These are phyloP conservation scores for Amiota minor DNA, from an alignment of 2,888 invertebrate genomes.

Conservation along the genomic window DNA sequence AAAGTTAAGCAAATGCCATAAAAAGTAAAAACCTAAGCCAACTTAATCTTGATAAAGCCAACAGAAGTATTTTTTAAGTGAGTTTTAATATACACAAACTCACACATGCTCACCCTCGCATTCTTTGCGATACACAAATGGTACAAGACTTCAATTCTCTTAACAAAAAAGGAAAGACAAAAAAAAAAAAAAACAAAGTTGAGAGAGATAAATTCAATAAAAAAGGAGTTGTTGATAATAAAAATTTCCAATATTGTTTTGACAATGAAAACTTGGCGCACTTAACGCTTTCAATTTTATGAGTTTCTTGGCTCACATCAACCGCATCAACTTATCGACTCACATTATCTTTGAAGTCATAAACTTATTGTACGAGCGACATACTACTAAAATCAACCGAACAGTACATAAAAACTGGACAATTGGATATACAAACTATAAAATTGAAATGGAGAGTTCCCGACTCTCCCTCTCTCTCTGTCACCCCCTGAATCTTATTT, in stretches of 20 bases:
- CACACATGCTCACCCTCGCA: neutral
- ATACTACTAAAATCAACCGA: neutral
- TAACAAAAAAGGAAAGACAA: neutral
- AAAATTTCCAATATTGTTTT: slow-evolving; percentile 21
- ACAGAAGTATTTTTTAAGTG: slow-evolving; percentile 6
- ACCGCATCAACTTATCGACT: slow-evolving; percentile 12
- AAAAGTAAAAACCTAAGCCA: neutral
- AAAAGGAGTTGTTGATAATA: slow-evolving; percentile 12
- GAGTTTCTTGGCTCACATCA: neutral
- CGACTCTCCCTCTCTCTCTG: no score
- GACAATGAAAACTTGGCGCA: slow-evolving; percentile 19
- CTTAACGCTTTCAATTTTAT: slow-evolving; percentile 27
- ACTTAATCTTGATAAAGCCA: slow-evolving; percentile 9
- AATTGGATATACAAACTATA: neutral
- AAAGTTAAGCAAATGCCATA: neutral
- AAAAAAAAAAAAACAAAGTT: neutral
- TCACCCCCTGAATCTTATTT: no score
- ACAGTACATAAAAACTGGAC: neutral
- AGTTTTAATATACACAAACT: slow-evolving; percentile 7
- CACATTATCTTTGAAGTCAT: slow-evolving; percentile 15
- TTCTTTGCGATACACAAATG: neutral
- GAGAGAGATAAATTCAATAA: neutral
- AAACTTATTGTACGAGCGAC: slow-evolving; percentile 5
- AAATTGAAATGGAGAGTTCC: no score
- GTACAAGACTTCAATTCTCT: no score